Percentiles rank a stretch among this genome's conserved stretches.
Conservation (phyloP, 2,888 invertebrate genomes). For the Fabriciana adippe region DNA sequence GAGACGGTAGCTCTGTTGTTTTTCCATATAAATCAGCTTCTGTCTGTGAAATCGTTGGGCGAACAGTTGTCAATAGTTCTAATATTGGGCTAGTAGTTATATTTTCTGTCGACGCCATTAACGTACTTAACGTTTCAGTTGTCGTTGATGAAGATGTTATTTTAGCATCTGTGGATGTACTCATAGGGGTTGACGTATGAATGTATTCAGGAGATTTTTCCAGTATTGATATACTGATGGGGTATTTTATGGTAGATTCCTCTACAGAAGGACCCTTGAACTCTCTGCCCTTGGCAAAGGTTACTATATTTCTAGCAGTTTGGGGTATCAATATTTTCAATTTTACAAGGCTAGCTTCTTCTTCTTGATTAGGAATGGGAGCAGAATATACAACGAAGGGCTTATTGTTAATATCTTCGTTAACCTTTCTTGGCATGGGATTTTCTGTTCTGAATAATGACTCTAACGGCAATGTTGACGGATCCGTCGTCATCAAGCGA, state of each 20-base stretch:
- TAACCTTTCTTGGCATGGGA: constrained; percentile 59
- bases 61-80: constrained; percentile 41
- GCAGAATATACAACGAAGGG: constrained; percentile 77
- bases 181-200: constrained; percentile 47
- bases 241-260: constrained; percentile 54
- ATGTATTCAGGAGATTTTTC: constrained; percentile 42
- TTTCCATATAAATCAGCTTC: constrained; percentile 12
- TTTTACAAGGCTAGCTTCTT: constrained; percentile 63
- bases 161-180: constrained; percentile 49
- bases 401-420: constrained; percentile 52
- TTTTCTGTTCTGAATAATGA: constrained; percentile 84
- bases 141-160: constrained; percentile 41
- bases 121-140: constrained; percentile 43
- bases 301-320: constrained; percentile 61
- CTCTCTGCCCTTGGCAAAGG: constrained; percentile 71
- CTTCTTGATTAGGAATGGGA: constrained; percentile 58
- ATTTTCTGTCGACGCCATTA: constrained; percentile 39
- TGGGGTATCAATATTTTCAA: constrained; percentile 62
- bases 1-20: constrained; percentile 41
- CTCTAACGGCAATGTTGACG: constrained; percentile 86
- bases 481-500: constrained; percentile 71
- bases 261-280: constrained; percentile 61
- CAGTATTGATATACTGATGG: constrained; percentile 55
- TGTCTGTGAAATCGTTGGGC: constrained; percentile 22
- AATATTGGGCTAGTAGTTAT: constrained; percentile 38